Evolutionary conservation across 1,140 invertebrate genomes (phyloP).

Genomic region (Solenopsis invicta): DNA sequence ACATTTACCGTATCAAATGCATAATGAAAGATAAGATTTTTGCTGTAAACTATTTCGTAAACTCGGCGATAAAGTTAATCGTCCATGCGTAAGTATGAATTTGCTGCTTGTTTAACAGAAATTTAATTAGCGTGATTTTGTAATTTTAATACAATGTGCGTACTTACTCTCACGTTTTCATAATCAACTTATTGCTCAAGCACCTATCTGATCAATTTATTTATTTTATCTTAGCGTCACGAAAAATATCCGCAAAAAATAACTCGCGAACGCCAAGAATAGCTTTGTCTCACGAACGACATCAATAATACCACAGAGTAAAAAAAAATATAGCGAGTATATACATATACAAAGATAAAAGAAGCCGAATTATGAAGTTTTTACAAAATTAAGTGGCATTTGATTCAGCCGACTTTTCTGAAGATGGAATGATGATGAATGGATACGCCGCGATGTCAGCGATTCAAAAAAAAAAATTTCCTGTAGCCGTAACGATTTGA

Average conservation of each 20-base stretch:
- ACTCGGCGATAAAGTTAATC: neutral
- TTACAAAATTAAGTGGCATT: neutral
- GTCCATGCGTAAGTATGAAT: neutral
- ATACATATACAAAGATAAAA: neutral
- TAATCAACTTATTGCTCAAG: conserved; percentile 10
- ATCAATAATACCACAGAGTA: neutral
- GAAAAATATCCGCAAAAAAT: conserved; percentile 30
- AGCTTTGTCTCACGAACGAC: neutral
- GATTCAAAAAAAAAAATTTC: conserved; percentile 24
- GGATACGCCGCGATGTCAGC: neutral
- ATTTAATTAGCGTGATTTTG: conserved; percentile 13
- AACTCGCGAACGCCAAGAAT: conserved; percentile 4
- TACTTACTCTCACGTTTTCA: neutral
- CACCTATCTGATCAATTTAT: conserved; percentile 7
- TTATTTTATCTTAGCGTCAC: neutral
- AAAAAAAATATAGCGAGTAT: neutral
- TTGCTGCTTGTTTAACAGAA: neutral
- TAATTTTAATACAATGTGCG: neutral
- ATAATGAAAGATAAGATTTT: neutral
- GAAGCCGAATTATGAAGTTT: neutral
- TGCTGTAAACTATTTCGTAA: neutral
- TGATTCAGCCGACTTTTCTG: neutral
- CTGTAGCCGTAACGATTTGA: neutral
- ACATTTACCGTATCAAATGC: no score
- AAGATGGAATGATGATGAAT: neutral